Conservation (phyloP, 2,888 invertebrate genomes). For the Nomada lathburiana region DNA sequence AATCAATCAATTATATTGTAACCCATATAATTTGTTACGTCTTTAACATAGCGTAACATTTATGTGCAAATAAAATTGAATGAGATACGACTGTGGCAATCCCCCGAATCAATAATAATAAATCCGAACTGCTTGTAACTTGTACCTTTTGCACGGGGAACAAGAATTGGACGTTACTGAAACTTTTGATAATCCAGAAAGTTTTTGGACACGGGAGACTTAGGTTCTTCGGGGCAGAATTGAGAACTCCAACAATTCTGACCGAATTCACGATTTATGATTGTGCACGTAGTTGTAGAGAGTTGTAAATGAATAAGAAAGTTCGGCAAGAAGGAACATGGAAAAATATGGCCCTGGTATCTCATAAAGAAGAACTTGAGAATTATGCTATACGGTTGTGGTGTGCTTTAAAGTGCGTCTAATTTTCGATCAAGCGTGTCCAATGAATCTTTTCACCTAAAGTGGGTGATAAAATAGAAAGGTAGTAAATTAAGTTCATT, state of each 20-base stretch:
- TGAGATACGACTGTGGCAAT: too few relatives aligned
- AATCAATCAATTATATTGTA: too few relatives aligned
- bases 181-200: conserved; percentile 16
- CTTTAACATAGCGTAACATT: too few relatives aligned
- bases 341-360: neutral
- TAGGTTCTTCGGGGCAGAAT: neutral
- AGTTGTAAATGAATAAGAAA: conserved; percentile 18
- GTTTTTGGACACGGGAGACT: conserved; percentile 1
- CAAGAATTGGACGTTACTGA: neutral
- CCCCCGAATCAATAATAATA: neutral
- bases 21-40: too few relatives aligned
- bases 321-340: neutral
- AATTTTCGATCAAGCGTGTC: too few relatives aligned
- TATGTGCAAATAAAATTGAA: too few relatives aligned
- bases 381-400: neutral
- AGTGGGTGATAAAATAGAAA: too few relatives aligned
- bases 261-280: conserved; percentile 39
- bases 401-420: neutral
- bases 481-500: too few relatives aligned
- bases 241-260: conserved; percentile 23
- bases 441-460: too few relatives aligned
- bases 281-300: neutral
- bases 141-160: neutral
- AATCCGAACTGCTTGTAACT: neutral
- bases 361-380: neutral